These are phyloP conservation scores for Neolamprologus multifasciatus DNA, from an alignment of 2,797 vertebrate species.

Conservation along the genomic window DNA sequence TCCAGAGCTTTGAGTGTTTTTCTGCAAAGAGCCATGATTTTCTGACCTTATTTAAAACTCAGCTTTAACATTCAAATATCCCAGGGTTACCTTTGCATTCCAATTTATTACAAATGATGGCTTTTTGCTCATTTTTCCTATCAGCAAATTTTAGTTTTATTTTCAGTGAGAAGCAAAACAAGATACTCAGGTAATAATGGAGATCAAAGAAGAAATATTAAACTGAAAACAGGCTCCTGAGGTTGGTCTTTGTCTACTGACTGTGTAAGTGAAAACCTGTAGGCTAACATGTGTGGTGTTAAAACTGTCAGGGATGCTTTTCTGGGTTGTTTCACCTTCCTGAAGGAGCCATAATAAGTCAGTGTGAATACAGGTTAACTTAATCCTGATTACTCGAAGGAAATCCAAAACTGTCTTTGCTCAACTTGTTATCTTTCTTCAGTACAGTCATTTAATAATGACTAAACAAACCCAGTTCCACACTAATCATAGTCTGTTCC, in stretches of 20 bases:
- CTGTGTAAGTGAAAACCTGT: accelerated
- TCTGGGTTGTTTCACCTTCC: neutral
- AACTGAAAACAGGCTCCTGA: neutral
- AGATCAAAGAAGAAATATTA: neutral
- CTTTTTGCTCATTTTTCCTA: neutral
- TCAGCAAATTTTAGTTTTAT: neutral
- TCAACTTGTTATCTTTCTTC: neutral
- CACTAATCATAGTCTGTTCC: neutral
- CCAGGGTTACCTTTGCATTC: neutral
- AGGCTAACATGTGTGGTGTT: neutral
- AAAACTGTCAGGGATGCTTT: accelerated
- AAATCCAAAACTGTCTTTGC: neutral
- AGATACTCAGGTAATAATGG: neutral
- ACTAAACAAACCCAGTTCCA: neutral
- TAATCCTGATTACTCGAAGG: neutral
- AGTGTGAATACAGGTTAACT: neutral
- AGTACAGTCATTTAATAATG: neutral
- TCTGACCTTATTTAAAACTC: neutral
- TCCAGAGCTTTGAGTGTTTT: neutral
- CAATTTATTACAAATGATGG: neutral
- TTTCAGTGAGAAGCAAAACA: neutral
- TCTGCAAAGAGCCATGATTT: neutral
- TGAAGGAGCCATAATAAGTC: neutral
- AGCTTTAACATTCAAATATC: neutral
- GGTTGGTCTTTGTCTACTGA: neutral